phyloP scores from a whole-genome alignment of 2,888 invertebrate genomes.

The Drosophila ochracea region DNA sequence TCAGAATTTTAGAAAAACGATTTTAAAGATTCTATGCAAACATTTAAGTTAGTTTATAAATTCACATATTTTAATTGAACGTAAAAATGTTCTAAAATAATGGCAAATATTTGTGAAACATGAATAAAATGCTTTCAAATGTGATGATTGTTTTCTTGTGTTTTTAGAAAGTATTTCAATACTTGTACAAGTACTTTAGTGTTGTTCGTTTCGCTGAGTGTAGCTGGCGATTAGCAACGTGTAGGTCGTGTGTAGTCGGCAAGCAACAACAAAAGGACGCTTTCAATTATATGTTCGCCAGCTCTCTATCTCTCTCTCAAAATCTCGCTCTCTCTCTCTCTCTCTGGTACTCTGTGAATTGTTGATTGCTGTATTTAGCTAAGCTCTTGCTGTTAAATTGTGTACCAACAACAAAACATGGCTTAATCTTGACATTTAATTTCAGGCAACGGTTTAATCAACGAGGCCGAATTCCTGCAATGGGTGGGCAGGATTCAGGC shows the following conservation, averaged over 20 bases:
- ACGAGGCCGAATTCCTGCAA: slow-evolving; percentile 91
- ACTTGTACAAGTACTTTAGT: background rate
- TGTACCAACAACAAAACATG: slow-evolving; percentile 12
- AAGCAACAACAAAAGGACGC: slow-evolving; percentile 41
- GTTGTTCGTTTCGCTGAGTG: background rate
- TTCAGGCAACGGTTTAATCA: slow-evolving; percentile 91
- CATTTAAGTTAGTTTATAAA: no score
- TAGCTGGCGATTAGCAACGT: slow-evolving; percentile 55
- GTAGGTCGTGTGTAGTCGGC: slow-evolving; percentile 33
- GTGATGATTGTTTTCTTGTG: background rate
- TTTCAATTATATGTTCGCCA: slow-evolving; percentile 42
- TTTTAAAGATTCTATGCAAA: no score
- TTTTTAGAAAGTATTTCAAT: background rate
- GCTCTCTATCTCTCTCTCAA: background rate
- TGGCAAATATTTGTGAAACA: background rate
- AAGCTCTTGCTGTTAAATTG: slow-evolving; percentile 21
- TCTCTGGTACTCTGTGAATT: slow-evolving; percentile 5
- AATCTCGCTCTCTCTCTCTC: background rate
- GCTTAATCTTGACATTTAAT: slow-evolving; percentile 39
- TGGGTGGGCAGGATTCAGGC: slow-evolving; percentile 92
- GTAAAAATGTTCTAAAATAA: background rate
- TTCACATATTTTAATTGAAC: no score
- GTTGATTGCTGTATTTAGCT: slow-evolving; percentile 35
- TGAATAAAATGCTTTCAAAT: background rate
- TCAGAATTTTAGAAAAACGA: background rate